These are phyloP conservation scores for Diplosoma virens DNA, from an alignment of 23 tunicate genomes.

Conservation along the genomic window DNA sequence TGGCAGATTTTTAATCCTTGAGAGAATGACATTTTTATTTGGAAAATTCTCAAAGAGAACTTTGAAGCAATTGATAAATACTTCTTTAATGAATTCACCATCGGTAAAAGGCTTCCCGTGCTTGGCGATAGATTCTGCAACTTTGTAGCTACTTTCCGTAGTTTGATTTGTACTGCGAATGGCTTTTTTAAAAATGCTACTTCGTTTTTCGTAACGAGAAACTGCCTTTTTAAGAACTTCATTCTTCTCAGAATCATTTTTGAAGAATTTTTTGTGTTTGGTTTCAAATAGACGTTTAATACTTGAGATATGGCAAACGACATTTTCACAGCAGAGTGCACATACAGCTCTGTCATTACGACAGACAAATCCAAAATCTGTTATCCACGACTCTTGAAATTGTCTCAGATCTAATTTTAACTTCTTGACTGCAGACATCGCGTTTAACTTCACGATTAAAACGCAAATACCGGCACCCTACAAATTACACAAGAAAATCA, in stretches of 20 bases:
- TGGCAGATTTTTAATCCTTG: no score
- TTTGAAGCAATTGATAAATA: no score
- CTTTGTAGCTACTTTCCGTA: slow-evolving; percentile 34
- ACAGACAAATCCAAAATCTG: slow-evolving; percentile 40
- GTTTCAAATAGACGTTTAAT: slow-evolving; percentile 53
- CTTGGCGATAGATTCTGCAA: no score
- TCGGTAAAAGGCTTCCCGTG: no score
- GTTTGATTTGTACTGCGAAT: slow-evolving; percentile 51
- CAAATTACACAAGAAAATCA: neutral
- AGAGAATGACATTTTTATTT: no score
- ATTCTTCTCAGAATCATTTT: slow-evolving; percentile 42
- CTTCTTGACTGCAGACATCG: slow-evolving; percentile 30
- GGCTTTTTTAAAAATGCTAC: slow-evolving; percentile 45
- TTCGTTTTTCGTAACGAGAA: slow-evolving; percentile 43
- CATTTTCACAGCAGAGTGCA: slow-evolving; percentile 37
- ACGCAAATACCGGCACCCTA: slow-evolving; percentile 6
- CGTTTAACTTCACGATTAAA: slow-evolving; percentile 8
- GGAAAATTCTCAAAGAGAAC: no score
- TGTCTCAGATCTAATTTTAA: slow-evolving; percentile 33
- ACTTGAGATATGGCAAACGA: slow-evolving; percentile 39
- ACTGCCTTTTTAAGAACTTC: slow-evolving; percentile 37
- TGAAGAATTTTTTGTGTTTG: slow-evolving; percentile 46
- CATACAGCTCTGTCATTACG: slow-evolving; percentile 23
- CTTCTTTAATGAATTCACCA: no score
- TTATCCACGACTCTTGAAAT: slow-evolving; percentile 34